A percentile compares a stretch with the other conserved stretches of the same genome.
Evolutionary conservation across 2,797 vertebrate genomes (phyloP).

Genomic region (Coccyzus lansbergi): DNA sequence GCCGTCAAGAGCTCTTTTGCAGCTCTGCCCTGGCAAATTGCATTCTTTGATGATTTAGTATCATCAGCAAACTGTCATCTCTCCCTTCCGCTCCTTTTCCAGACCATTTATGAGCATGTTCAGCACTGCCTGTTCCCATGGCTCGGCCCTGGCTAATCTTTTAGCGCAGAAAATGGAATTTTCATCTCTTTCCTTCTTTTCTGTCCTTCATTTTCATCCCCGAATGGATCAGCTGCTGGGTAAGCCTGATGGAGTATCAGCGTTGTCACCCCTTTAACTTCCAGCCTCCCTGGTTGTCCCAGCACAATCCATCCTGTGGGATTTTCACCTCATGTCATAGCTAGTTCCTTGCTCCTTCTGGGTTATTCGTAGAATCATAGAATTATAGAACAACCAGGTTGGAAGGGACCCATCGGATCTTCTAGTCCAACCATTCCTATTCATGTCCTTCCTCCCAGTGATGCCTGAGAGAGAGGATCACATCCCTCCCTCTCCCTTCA

Average conservation of each 20-base stretch:
- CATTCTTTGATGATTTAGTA: slow-evolving; percentile 57
- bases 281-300: neutral
- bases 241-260: neutral
- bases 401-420: too few species aligned
- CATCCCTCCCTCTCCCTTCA: neutral
- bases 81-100: slow-evolving; percentile 50
- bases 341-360: neutral
- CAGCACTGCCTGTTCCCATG: neutral
- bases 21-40: slow-evolving; percentile 50
- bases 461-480: neutral
- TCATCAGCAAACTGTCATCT: slow-evolving; percentile 50
- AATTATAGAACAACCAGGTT: too few species aligned
- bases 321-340: neutral
- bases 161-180: neutral
- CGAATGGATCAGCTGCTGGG: neutral
- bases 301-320: neutral
- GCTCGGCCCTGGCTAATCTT: neutral
- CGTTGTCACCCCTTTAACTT: neutral
- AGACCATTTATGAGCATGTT: slow-evolving; percentile 65
- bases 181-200: slow-evolving; percentile 1
- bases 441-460: neutral
- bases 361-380: too few species aligned
- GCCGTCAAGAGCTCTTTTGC: slow-evolving; percentile 33
- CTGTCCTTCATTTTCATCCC: neutral
- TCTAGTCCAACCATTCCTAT: too few species aligned